Conservation (phyloP, 2,888 invertebrate genomes). For the Mythimna vitellina region DNA sequence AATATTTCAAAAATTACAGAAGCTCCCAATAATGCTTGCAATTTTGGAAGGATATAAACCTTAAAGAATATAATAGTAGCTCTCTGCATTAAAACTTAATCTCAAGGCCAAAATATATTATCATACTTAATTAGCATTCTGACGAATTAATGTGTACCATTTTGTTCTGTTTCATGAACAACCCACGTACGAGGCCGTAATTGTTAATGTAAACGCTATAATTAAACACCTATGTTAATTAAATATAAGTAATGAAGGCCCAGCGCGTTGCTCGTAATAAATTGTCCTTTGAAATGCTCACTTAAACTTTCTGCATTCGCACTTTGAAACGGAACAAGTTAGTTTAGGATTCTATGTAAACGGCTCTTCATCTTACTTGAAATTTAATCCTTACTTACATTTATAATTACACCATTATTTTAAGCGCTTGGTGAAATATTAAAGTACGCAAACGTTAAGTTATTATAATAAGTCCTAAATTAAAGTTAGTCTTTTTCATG, state of each 20-base stretch:
- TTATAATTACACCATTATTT: slow-evolving; percentile 4
- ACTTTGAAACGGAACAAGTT: slow-evolving; percentile 36
- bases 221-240: slow-evolving; percentile 58
- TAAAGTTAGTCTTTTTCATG: background rate
- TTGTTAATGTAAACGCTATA: slow-evolving; percentile 56
- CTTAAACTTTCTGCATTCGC: slow-evolving; percentile 35
- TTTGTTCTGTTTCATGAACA: slow-evolving; percentile 43
- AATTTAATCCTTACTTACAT: slow-evolving; percentile 18
- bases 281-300: slow-evolving; percentile 38
- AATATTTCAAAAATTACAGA: background rate
- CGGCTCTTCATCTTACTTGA: slow-evolving; percentile 11
- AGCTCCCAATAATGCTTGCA: background rate
- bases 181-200: slow-evolving; percentile 33
- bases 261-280: slow-evolving; percentile 33
- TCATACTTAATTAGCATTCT: slow-evolving; percentile 31
- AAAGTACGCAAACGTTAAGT: slow-evolving; percentile 1
- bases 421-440: background rate
- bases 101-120: slow-evolving; percentile 11
- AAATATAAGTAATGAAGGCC: slow-evolving; percentile 49
- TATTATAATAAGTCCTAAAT: slow-evolving; percentile 5
- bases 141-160: slow-evolving; percentile 42
- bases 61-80: too few species aligned
- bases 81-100: background rate
- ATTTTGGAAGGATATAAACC: background rate
- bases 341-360: slow-evolving; percentile 37